Evolutionary conservation across 1,140 invertebrate species (phyloP), one percentile per base, ranked within the genome.

Genomic region (Trachymyrmex septentrionalis): DNA sequence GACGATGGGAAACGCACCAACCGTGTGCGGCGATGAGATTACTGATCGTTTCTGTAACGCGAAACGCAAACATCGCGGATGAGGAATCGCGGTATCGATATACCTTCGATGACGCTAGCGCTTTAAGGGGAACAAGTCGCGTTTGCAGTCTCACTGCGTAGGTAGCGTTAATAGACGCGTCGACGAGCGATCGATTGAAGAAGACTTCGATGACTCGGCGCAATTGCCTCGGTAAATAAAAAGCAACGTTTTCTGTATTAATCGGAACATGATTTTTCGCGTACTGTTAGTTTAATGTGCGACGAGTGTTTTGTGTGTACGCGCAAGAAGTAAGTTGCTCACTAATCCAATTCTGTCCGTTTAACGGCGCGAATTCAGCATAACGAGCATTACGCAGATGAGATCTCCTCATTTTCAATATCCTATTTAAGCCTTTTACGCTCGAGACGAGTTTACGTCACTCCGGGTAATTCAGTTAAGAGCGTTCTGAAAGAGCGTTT

Each of bases 31-130:
- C 44, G 21, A 82, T 72, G 53, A 38, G 67, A 82, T 82, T 82
- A 82, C 73, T 73, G 55, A 82, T 82, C 61, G 67, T 82, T 73
- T 61, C 55, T 73, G 67, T 73, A 82, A 82, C 38, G 67, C 67
- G 53, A 27, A 10, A 19, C 50, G 53, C 53, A 82, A 82, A 73
- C 80, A 82, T 73, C 67, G 67, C 3, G 67, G 73, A 73, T 48
- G 67, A 82, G 67, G n/a, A 30, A 59, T 24, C 30, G 67, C 21
- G 53, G 30, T 24, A n/a, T 55, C 78, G 78, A 72, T 48, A n/a
- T n/a, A n/a, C n/a, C 59, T 14, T 21, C 9, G 2, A 24, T 44
- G 12, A 30, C 9, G 38, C 1, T 21, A n/a, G 50, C 30, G 30
- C 30, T 30, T 30, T 30, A 30, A 30, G 3, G 10, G 21, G 63